Base-by-base conservation (phyloP, 1,140 invertebrate genomes). In the Asbolus verrucosus region DNA sequence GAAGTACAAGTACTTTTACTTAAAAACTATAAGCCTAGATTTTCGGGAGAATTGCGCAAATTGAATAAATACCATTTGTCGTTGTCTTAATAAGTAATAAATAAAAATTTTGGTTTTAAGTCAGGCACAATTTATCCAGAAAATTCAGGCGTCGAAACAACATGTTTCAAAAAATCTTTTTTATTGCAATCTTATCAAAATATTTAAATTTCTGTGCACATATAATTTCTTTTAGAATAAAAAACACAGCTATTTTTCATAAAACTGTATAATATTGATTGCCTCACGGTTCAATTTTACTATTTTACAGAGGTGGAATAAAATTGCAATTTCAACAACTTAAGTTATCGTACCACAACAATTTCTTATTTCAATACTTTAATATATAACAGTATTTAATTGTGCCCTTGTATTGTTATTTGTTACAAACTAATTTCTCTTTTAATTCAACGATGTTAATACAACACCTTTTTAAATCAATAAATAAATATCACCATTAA, bases 101-200 rank as follows among this genome's bases (percentile, higher is more conserved):
- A 62, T 62, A 62, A 62, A 62, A 62, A 62, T 39, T 62, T 62
- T 18, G 36, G 13, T 27, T 36, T n/a, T 38, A 36, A 36, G 27
- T 39, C 14, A 36, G 30, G 36, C 30, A 62, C 30, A 27, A 54
- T 54, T 54, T 54, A 14, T 62, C 59, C 30, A 36, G 36, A 62
- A 72, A 68, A 72, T 67, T 67, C 41, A 71, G 24, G 50, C 46
- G 31, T 73, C 65, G 33, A 69, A 60, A 59, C 39, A 54, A 61
- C 65, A 54, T 54, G 46, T 54, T 73, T 74, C 70, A 70, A 69
- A 62, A 76, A 71, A 71, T 74, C 60, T 71, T 75, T n/a, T 69
- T 76, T 79, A 81, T 80, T 80, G 76, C 78, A 80, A 76, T 76
- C 74, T 80, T 81, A 81, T 78, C 78, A 80, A 81, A 80, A 81